Evolutionary conservation across 2,797 vertebrate genomes (phyloP), one percentile per base, ranked within the genome.

Genomic region (Crenichthys baileyi): DNA sequence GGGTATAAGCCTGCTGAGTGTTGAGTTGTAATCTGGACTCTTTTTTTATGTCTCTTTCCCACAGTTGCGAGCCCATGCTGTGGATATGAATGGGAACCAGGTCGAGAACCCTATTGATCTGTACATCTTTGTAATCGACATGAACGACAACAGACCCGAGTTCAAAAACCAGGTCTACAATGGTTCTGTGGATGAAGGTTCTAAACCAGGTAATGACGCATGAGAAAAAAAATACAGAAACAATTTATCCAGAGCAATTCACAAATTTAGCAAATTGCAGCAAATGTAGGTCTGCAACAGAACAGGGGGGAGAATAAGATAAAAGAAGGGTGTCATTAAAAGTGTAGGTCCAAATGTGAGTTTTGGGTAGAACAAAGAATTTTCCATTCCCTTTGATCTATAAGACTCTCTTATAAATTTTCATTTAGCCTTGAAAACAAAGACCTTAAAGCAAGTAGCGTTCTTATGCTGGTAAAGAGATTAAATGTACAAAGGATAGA

Each of bases 41-140:
- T 36, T 73, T 39, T 46, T 71, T 26, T 7, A 9, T 84, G 41
- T 78, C 20, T 79, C 56, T 83, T 75, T 83, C 46, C 68, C 51
- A 44, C 95, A 99, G 98, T 96, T 99, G 72, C 93, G 97, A 65
- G 97, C 97, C 58, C 98, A 99, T 1, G 97, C 97, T 0, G 98
- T 99, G 86, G 97, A 99, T 90, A 98, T 98, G 97, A 99, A 98
- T 4, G 97, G 97, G 11, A 98, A 97, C 94, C 97, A 98, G 94
- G 97, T 99, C 81, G 98, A 99, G 94, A 98, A 98, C 88, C 97
- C 98, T 39, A 98, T 99, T 51, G 97, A 98, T 92, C 96, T 99
- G 72, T 98, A 98, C 92, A 99, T 99, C 95, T 98, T 97, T 0
- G 97, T 99, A 88, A 98, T 99, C 67, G 97, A 98, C 92, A 98